Base-by-base conservation (phyloP, 2,113 vertebrate species). In the Anser brachyrhynchus region DNA sequence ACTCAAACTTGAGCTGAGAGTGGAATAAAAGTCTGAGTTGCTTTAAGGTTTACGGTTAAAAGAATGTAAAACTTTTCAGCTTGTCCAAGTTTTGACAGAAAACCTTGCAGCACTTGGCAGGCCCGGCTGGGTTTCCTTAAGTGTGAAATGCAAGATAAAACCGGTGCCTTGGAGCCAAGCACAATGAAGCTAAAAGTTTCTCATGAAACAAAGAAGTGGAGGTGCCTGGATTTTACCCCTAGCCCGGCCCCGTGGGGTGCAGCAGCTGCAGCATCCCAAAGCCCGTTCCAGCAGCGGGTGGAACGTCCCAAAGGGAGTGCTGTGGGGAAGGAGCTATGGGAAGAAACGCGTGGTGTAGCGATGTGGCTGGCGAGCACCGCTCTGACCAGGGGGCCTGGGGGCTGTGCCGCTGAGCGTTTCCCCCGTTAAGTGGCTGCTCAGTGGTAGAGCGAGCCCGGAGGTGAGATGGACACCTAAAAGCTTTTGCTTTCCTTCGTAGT, bases 81-180 rank as follows among this genome's bases (percentile, higher is more conserved):
- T 89, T 90, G 90, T 95, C 95, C 92, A 86, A 96, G 86, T 95
- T 96, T 93, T 97, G 94, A 95, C 93, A 95, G 94, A 67, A 95
- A 95, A 75, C 91, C 77, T 84, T 67, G 90, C 72, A 80, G 90
- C n/a, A 46, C 91, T 91, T 95, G 95, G 92, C 95, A 96, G 92
- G 80, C 88, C 88, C 77, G 79, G 69, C 69, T 89, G 83, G 69
- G 65, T 94, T 96, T 91, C 91, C 74, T 70, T 81, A 81, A 76
- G 91, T 96, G 93, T 87, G 90, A 96, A 94, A 94, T 37, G 49
- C 80, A 83, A 55, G 95, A 91, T 89, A 92, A 92, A 96, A 87
- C 89, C n/a, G 16, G 76, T 0, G 4, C 46, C 46, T 90, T 0
- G 0, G 49, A 87, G 86, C 95, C 95, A 94, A 90, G 70, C 76